phyloP scores from a whole-genome alignment of 2,797 vertebrate species.

The Sebastes hubbsi region DNA sequence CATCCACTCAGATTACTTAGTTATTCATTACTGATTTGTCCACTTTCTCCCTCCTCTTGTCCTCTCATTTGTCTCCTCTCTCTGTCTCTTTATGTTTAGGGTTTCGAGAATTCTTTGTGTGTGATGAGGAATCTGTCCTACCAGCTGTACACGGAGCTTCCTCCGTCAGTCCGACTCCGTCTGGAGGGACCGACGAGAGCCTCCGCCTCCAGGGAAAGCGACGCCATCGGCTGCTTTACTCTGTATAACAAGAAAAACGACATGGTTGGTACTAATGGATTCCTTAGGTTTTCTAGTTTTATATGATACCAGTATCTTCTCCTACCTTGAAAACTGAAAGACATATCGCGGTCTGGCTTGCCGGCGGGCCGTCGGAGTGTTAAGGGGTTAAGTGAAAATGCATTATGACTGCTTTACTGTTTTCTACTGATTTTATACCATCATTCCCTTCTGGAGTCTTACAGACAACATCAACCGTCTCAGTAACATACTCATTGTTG shows the following conservation, averaged over 20 bases:
- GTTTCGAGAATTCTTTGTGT: conserved; percentile 93
- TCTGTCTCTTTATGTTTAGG: conserved; percentile 72
- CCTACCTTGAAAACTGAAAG: too few relatives aligned
- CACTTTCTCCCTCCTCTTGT: background rate
- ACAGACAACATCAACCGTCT: background rate
- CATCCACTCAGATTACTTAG: background rate
- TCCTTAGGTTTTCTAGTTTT: too few relatives aligned
- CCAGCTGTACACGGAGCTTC: conserved; percentile 93
- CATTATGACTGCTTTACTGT: too few relatives aligned
- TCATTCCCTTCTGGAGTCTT: too few relatives aligned
- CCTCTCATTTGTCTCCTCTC: background rate
- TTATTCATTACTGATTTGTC: background rate
- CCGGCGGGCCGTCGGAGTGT: too few relatives aligned
- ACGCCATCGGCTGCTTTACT: conserved; percentile 92
- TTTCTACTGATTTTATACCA: too few relatives aligned
- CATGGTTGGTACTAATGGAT: too few relatives aligned
- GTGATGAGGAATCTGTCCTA: conserved; percentile 96
- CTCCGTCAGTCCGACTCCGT: conserved; percentile 85
- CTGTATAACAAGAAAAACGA: conserved; percentile 86
- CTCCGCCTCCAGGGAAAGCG: conserved; percentile 54
- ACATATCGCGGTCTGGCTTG: too few relatives aligned
- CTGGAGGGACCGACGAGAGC: conserved; percentile 87
- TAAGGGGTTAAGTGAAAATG: too few relatives aligned
- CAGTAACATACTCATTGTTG: background rate
- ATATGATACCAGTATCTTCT: too few relatives aligned